Conservation (phyloP, 2,113 vertebrate species). For the Tachycineta bicolor region DNA sequence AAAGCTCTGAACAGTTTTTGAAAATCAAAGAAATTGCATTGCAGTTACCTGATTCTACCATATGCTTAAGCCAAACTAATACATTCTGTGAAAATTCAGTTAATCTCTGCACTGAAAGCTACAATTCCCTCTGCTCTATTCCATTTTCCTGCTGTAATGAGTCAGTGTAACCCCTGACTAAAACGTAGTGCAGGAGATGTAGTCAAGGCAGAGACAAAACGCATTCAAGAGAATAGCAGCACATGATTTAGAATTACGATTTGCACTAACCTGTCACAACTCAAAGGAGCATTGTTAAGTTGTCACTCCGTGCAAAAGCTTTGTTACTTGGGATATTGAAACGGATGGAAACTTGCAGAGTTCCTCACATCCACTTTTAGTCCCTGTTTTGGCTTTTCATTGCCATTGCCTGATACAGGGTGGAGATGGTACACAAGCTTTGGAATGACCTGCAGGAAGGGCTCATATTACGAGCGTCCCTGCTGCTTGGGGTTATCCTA, state of each 20-base stretch:
- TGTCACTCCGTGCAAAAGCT: background rate
- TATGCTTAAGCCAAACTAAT: background rate
- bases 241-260: background rate
- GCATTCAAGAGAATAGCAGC: background rate
- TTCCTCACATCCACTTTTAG: background rate
- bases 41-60: background rate
- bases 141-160: background rate
- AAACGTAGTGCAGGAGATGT: background rate
- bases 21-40: background rate
- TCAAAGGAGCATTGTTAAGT: background rate
- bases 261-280: background rate
- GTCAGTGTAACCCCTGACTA: background rate
- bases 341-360: background rate
- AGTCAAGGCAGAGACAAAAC: background rate
- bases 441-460: background rate
- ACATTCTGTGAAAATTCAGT: background rate
- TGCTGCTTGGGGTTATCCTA: background rate
- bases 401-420: background rate
- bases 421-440: background rate
- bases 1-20: background rate
- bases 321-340: background rate
- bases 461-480: background rate
- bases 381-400: background rate
- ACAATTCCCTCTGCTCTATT: background rate
- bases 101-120: background rate